Conservation (phyloP, 30 jellyfish, hydroid and myxozoan species). For the Pelagia noctiluca region DNA sequence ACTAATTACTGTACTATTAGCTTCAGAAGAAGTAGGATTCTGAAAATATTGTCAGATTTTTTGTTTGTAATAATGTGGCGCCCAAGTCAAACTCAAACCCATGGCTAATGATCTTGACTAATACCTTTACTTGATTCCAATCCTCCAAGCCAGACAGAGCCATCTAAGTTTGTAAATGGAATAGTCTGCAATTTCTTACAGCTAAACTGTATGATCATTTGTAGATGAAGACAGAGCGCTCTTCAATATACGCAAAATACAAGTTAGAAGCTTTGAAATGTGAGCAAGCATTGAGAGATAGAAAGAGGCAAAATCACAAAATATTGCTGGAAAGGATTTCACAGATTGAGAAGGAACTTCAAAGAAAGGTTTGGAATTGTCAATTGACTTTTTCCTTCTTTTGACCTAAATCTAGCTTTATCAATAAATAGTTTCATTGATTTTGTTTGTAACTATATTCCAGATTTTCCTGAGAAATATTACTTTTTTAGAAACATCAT, state of each 20-base stretch:
- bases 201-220: neutral
- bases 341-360: constrained; percentile 11
- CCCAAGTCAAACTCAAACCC: too few relatives aligned
- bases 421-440: neutral
- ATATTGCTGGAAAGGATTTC: constrained; percentile 6
- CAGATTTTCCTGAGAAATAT: too few relatives aligned
- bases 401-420: neutral
- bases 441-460: neutral
- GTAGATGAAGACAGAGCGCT: neutral
- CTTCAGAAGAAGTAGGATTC: too few relatives aligned
- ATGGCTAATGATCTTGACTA: neutral
- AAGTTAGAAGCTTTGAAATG: constrained; percentile 39
- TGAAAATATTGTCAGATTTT: too few relatives aligned
- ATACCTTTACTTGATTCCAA: neutral
- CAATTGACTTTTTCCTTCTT: neutral
- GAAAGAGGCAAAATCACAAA: constrained; percentile 22
- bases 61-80: too few relatives aligned
- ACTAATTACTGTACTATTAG: too few relatives aligned
- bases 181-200: neutral
- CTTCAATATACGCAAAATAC: neutral
- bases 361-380: constrained; percentile 16
- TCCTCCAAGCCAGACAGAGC: neutral
- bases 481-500: too few relatives aligned
- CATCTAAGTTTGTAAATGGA: neutral
- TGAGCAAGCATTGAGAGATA: constrained; percentile 16